Conservation (phyloP, 2,113 vertebrate genomes). For the Entelurus aequoreus region DNA sequence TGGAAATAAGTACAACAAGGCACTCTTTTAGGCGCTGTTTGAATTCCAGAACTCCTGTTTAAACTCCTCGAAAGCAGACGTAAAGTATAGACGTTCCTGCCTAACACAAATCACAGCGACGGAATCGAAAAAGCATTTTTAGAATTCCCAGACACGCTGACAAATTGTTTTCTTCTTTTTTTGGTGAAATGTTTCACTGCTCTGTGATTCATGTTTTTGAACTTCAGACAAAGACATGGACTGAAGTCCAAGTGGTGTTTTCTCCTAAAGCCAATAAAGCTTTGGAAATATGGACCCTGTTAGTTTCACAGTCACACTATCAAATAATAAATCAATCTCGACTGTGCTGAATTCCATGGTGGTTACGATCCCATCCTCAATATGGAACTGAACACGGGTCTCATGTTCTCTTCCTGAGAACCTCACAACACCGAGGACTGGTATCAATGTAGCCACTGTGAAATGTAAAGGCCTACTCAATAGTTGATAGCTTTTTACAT, state of each 20-base stretch:
- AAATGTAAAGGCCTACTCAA: too few relatives aligned
- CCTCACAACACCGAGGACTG: conserved; percentile 2
- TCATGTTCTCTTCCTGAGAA: conserved; percentile 14
- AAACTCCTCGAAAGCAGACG: background rate
- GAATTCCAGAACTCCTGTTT: background rate
- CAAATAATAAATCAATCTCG: conserved; percentile 57
- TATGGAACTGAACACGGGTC: conserved; percentile 13
- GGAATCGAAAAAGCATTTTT: conserved; percentile 22
- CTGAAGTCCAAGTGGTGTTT: conserved; percentile 66
- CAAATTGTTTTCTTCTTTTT: conserved; percentile 48
- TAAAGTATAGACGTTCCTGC: background rate
- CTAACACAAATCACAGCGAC: conserved; percentile 9
- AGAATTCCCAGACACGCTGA: conserved; percentile 60
- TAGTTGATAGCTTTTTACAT: too few relatives aligned
- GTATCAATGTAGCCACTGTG: background rate
- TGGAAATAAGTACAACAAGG: background rate
- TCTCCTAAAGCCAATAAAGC: conserved; percentile 47
- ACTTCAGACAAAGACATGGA: conserved; percentile 65
- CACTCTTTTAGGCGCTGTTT: background rate
- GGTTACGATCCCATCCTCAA: conserved; percentile 19
- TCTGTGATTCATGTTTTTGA: conserved; percentile 66
- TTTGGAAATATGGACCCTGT: conserved; percentile 48
- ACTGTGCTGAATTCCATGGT: conserved; percentile 40
- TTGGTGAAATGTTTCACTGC: conserved; percentile 42
- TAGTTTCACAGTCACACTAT: conserved; percentile 38